A percentile compares a stretch with the other conserved stretches of the same genome.
Evolutionary conservation across 2,113 vertebrate genomes (phyloP).

Genomic region (Apus apus): DNA sequence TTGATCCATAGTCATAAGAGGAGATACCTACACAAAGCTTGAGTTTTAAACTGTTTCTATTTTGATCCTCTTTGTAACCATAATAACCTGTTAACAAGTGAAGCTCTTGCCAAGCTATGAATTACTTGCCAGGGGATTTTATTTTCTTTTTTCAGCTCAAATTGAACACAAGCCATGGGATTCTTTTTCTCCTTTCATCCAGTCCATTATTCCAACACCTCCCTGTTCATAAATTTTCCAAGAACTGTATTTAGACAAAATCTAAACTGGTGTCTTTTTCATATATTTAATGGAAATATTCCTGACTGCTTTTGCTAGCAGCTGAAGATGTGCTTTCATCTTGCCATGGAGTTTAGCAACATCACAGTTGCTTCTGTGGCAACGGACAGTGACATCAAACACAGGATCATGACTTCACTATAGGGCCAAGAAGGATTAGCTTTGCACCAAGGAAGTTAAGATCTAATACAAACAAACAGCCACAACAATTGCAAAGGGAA

Average conservation of each 20-base stretch:
- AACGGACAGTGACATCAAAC: constrained; percentile 67
- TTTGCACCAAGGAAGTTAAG: constrained; percentile 35
- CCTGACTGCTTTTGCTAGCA: background rate
- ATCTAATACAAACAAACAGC: constrained; percentile 61
- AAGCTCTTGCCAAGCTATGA: background rate
- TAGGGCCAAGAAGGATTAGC: constrained; percentile 48
- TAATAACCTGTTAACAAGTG: background rate
- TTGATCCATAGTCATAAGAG: background rate
- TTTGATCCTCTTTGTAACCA: background rate
- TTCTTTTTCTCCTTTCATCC: background rate
- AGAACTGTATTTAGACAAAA: background rate
- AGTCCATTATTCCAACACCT: background rate
- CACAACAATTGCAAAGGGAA: constrained; percentile 15
- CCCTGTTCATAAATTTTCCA: background rate
- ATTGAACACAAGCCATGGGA: background rate
- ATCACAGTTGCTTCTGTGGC: constrained; percentile 49
- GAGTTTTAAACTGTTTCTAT: background rate
- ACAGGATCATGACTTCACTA: constrained; percentile 51
- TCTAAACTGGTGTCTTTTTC: background rate
- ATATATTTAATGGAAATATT: background rate
- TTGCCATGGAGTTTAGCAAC: constrained; percentile 1
- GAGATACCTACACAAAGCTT: background rate
- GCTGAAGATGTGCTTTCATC: background rate
- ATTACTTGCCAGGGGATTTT: background rate
- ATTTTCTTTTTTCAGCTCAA: background rate